Evolutionary conservation across 37 sponge, comb jelly and placozoan genomes (phyloP).

Genomic region (Beroe forskalii): DNA sequence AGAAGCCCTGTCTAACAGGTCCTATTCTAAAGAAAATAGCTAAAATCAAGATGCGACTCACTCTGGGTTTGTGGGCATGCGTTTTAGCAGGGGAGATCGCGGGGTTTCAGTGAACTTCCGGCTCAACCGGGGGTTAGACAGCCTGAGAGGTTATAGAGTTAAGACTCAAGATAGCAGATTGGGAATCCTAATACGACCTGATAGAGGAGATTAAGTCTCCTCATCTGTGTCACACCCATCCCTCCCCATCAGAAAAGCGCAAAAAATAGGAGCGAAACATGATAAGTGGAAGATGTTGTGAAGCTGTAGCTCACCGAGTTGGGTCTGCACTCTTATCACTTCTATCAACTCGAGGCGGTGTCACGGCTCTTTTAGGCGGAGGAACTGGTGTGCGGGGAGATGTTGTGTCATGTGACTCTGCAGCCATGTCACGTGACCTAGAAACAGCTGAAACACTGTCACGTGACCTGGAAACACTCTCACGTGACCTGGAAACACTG

Average conservation of each 20-base stretch:
- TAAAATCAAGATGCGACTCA: no score
- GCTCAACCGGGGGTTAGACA: background rate
- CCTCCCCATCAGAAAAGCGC: no score
- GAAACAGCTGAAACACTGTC: background rate
- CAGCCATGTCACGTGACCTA: background rate
- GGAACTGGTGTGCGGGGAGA: background rate
- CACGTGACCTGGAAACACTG: background rate
- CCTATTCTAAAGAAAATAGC: no score
- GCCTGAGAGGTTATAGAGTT: no score
- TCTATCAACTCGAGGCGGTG: conserved; percentile 14
- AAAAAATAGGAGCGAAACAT: no score
- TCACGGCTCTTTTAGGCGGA: background rate
- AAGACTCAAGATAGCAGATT: no score
- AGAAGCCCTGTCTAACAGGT: no score
- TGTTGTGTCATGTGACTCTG: background rate
- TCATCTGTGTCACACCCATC: no score
- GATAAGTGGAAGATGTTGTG: no score
- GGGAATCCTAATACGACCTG: no score
- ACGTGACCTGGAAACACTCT: background rate
- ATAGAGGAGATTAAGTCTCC: no score
- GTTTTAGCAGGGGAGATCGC: background rate
- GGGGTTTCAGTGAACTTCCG: background rate
- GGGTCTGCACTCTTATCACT: background rate
- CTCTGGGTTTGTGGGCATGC: conserved; percentile 46
- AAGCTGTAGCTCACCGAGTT: no score